Evolutionary conservation across 2,797 vertebrate genomes (phyloP), one percentile per base, ranked within the genome.

Genomic region (Acrocephalus scirpaceus): DNA sequence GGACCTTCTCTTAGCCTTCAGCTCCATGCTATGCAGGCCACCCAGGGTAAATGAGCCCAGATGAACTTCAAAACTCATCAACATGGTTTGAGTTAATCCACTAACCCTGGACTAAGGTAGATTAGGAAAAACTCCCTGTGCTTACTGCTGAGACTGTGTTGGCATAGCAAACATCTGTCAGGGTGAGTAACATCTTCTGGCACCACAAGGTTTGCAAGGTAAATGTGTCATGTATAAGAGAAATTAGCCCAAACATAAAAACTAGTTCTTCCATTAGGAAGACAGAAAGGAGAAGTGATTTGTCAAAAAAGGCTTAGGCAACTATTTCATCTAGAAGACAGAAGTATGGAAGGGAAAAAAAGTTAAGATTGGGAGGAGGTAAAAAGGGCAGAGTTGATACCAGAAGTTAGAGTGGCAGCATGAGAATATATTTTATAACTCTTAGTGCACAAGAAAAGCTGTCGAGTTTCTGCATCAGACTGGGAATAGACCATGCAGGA

Each of bases 11-110:
- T 2, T 5, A 88, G 13, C 8, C 45, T 47, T 67, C 45, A 88
- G 30, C 26, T 85, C 32, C 3, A 2, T 0, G 0, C 22, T 60
- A 5, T 2, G 7, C 6, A 48, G 47, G 36, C 14, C 7, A 9
- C 22, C 51, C 30, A 66, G 25, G 13, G 16, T 54, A 79, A 73
- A 83, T 3, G 7, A 1, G 2, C 25, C 6, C 38, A 67, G 44
- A 74, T 8, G 64, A 87, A 53, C 57, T 73, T 60, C 56, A 50
- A 61, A 86, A 72, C 30, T 61, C 32, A 60, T 57, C 45, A 50
- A 1, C 0, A 0, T 32, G 32, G 25, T 57, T 67, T 83, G 34
- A 57, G 17, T 13, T 58, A 58, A 84, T 32, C 23, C 34, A 56
- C 29, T 53, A 73, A 58, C 13, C 8, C n/a, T 77, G 47, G 2